Conservation (phyloP, 2,113 vertebrate genomes). For the Strigops habroptila region DNA sequence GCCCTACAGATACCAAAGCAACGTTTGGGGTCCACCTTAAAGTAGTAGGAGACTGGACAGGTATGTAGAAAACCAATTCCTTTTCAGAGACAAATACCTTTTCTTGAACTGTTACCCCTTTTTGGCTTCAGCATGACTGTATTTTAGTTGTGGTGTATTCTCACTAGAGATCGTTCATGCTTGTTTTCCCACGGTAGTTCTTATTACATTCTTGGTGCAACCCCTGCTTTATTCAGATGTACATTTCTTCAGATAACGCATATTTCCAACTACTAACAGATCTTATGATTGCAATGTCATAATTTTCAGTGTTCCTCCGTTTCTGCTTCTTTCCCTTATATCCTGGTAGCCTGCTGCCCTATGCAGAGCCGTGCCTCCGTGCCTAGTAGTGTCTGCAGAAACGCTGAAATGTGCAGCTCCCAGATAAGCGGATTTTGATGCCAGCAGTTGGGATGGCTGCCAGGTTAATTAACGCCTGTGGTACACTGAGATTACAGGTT, state of each 20-base stretch:
- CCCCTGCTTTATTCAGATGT: not conserved
- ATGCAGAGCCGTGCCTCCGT: not conserved
- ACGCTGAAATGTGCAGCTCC: conserved; percentile 41
- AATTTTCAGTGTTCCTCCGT: not conserved
- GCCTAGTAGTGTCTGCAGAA: not conserved
- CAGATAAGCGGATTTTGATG: conserved; percentile 53
- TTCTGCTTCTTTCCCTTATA: not conserved
- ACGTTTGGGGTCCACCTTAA: conserved; percentile 95
- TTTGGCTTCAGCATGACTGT: not conserved
- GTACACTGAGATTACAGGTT: conserved; percentile 43
- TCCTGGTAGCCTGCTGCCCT: not conserved
- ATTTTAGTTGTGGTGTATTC: not conserved
- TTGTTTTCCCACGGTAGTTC: not conserved
- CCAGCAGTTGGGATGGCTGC: conserved; percentile 22
- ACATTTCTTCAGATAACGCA: not conserved
- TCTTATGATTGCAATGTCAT: not conserved
- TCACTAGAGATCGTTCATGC: not conserved
- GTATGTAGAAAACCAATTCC: conserved; percentile 75
- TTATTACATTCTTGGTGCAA: not conserved
- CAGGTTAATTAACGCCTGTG: conserved; percentile 41
- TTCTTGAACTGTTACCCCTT: not conserved
- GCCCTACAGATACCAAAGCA: conserved; percentile 88
- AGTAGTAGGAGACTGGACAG: conserved; percentile 97
- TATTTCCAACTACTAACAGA: not conserved
- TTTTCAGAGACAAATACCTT: conserved; percentile 31